A percentile compares a stretch with the other conserved stretches of the same genome.
These are phyloP conservation scores for Oreochromis mossambicus DNA, from an alignment of 2,797 vertebrate genomes.

Conservation along the genomic window DNA sequence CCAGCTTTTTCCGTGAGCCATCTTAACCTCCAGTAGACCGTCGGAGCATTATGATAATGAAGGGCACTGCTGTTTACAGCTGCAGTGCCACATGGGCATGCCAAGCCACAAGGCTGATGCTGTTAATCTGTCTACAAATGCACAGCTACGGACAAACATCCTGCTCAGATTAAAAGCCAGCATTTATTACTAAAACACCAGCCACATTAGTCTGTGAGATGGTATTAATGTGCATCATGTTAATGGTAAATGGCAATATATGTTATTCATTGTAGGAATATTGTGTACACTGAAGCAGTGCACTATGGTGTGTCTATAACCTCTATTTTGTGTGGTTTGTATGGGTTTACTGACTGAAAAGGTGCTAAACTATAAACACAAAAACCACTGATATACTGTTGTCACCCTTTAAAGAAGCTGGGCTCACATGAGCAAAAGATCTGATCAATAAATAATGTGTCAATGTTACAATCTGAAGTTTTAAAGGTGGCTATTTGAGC, in stretches of 20 bases:
- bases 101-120: conserved; percentile 10
- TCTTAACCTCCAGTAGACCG: conserved; percentile 53
- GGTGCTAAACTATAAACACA: not conserved
- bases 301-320: not conserved
- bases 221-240: not conserved
- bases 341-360: not conserved
- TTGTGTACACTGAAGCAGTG: not conserved
- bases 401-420: not conserved
- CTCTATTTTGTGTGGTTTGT: not conserved
- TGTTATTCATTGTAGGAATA: not conserved
- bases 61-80: conserved; percentile 51
- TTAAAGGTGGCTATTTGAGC: not conserved
- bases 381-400: not conserved
- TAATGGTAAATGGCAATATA: not conserved
- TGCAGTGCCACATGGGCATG: conserved; percentile 37
- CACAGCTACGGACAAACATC: conserved; percentile 34
- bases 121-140: conserved; percentile 62
- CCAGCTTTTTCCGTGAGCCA: conserved; percentile 14
- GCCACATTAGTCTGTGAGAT: conserved; percentile 17
- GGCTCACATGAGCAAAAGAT: not conserved
- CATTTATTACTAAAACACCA: conserved; percentile 40
- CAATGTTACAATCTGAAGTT: not conserved
- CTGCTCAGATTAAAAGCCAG: conserved; percentile 48
- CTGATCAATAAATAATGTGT: not conserved
- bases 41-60: conserved; percentile 52